Base-by-base conservation (phyloP, 2,797 vertebrate genomes). In the Lagocephalus sceleratus region DNA sequence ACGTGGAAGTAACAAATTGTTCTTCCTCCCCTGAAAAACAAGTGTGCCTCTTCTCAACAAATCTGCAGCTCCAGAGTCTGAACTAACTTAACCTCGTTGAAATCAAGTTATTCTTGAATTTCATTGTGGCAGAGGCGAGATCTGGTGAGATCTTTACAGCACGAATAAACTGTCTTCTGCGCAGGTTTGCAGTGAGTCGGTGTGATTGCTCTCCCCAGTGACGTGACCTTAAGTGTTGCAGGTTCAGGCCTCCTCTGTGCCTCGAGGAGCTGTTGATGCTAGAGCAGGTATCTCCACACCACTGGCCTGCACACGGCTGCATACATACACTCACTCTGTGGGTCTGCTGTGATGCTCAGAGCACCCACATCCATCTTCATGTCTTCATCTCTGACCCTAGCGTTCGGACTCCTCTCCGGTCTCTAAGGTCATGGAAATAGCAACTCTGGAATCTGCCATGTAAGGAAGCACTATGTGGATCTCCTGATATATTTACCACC, bases 381-480 rank as follows among this genome's bases (percentile, higher is more conserved):
- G 8, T 29, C 40, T 60, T 20, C 21, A 17, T 57, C 51, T 54
- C 44, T 32, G 51, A 52, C 51, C 50, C 47, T 5, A 0, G 2
- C 20, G 38, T 44, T 48, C 47, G 55, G 67, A 23, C 54, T 54
- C 46, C 55, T 42, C 42, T 56, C 38, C 22, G 25, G 17, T 65
- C 57, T 63, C 11, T 73, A 75, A 76, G 73, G 78, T 76, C 66
- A 79, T 44, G 63, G 25, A 35, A 23, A 20, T 14, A 48, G 49
- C 51, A 40, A n/a, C 53, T 7, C 23, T 7, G 39, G 39, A 32
- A 48, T 25, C 57, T 26, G 26, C 51, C 26, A 54, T 59, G 51
- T 45, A n/a, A 38, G 44, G 53, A 73, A 56, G 51, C 44, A 57
- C 20, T 48, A 22, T 40, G 56, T 60, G 51, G 29, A 71, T 71